Percentiles rank a stretch among this genome's conserved stretches.
Evolutionary conservation across 2,113 vertebrate species (phyloP).

Genomic region (Clarias magur): DNA sequence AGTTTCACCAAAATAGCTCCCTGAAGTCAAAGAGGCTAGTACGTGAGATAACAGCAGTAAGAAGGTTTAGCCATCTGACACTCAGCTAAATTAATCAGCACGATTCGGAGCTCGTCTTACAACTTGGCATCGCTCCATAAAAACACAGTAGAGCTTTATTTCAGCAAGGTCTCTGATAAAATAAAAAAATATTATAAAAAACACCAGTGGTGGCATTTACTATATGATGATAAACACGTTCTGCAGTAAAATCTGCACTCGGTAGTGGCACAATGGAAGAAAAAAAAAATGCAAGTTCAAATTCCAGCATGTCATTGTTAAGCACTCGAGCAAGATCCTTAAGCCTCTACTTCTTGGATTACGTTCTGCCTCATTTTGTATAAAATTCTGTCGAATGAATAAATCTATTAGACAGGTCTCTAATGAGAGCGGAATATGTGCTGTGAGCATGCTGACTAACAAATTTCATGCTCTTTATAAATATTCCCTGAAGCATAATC

Average conservation of each 20-base stretch:
- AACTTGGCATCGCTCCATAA: neutral
- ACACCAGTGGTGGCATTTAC: neutral
- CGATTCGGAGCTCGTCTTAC: neutral
- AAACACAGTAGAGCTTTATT: neutral
- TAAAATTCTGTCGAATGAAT: neutral
- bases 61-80: constrained; percentile 24
- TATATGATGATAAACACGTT: neutral
- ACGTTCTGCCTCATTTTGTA: neutral
- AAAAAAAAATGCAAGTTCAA: neutral
- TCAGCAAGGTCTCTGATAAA: neutral
- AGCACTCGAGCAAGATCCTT: neutral
- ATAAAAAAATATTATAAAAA: neutral
- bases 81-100: constrained; percentile 40
- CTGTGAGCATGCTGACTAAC: neutral
- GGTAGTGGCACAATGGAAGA: neutral
- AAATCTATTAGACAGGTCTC: neutral
- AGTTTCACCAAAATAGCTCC: neutral
- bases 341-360: constrained; percentile 1
- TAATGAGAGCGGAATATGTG: neutral
- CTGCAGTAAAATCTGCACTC: neutral
- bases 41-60: neutral
- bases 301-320: neutral
- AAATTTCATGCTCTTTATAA: neutral
- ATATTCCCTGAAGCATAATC: constrained; percentile 3
- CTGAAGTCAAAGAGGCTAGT: neutral